Evolutionary conservation across 1,140 invertebrate species (phyloP).

Genomic region (Microvelia longipes): DNA sequence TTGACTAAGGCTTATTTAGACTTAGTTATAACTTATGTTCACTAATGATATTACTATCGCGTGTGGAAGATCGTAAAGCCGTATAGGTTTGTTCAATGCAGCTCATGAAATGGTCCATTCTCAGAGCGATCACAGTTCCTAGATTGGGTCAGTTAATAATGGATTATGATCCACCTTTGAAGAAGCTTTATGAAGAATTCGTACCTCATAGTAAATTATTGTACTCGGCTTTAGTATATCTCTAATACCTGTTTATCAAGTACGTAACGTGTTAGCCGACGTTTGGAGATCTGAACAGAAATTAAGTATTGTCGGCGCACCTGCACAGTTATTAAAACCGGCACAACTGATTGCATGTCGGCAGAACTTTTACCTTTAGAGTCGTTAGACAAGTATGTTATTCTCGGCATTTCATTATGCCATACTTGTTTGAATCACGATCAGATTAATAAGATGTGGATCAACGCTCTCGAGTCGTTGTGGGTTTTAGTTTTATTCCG

Average conservation of each 20-base stretch:
- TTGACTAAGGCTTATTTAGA: conserved; percentile 91
- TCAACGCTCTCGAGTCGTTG: conserved; percentile 74
- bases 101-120: conserved; percentile 92
- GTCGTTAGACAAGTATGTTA: conserved; percentile 89
- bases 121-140: conserved; percentile 80
- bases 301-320: conserved; percentile 83
- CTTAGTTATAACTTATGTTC: conserved; percentile 86
- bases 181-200: conserved; percentile 94
- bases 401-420: conserved; percentile 83
- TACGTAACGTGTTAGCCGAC: conserved; percentile 82
- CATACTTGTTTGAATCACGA: conserved; percentile 68
- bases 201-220: conserved; percentile 82
- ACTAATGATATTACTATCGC: conserved; percentile 87
- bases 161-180: conserved; percentile 91
- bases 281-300: conserved; percentile 87
- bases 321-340: conserved; percentile 80
- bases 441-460: conserved; percentile 74
- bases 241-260: conserved; percentile 69
- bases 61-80: conserved; percentile 93
- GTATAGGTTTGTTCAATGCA: conserved; percentile 89
- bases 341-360: conserved; percentile 88
- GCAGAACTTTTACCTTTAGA: conserved; percentile 95
- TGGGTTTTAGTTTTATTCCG: conserved; percentile 90
- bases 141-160: conserved; percentile 91
- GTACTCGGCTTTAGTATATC: conserved; percentile 71